Conservation (phyloP, 2,888 invertebrate species). For the Volucella zonaria region DNA sequence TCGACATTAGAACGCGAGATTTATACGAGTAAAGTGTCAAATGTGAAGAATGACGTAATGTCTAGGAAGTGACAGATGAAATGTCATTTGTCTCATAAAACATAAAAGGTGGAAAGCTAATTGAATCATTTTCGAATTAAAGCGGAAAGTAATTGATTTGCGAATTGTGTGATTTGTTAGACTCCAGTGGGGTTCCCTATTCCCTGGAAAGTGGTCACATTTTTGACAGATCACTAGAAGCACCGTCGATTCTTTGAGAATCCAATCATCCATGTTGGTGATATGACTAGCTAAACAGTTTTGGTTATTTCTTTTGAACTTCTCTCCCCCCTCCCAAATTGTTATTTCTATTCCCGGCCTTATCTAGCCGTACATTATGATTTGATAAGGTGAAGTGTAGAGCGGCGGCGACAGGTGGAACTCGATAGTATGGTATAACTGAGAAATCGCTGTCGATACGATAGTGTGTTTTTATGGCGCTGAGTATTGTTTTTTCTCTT, state of each 20-base stretch:
- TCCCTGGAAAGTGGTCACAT: no score
- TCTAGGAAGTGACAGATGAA: conserved; percentile 21
- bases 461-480: conserved; percentile 5
- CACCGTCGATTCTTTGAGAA: neutral
- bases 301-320: neutral
- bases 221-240: no score
- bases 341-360: conserved; percentile 41
- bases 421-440: conserved; percentile 30
- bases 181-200: no score
- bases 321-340: neutral
- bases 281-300: conserved; percentile 19
- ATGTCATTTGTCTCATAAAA: conserved; percentile 1
- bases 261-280: conserved; percentile 51
- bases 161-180: no score
- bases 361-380: conserved; percentile 56
- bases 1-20: neutral
- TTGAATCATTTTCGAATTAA: neutral
- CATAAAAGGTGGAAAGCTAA: neutral
- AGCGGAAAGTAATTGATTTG: no score
- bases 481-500: conserved; percentile 48
- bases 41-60: conserved; percentile 34
- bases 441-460: conserved; percentile 38
- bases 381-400: conserved; percentile 50
- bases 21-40: neutral
- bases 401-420: neutral